Evolutionary conservation across 30 jellyfish, hydroid and myxozoan species (phyloP).

Genomic region (Aurelia coerulea): DNA sequence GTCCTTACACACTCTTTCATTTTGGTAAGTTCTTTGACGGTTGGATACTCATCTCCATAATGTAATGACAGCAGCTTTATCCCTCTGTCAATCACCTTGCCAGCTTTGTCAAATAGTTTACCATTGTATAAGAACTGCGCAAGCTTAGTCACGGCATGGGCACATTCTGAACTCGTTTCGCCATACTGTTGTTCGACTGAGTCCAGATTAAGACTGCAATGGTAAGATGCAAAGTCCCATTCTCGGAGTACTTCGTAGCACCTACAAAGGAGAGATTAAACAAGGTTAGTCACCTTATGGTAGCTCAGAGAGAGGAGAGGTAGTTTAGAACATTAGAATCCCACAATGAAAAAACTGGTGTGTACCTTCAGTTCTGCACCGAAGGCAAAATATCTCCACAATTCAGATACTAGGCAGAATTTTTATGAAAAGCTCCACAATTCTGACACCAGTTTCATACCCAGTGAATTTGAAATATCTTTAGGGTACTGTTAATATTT

Average conservation of each 20-base stretch:
- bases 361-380: too few species aligned
- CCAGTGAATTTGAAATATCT: too few species aligned
- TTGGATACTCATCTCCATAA: slow-evolving; percentile 61
- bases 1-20: slow-evolving; percentile 66
- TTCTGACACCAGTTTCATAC: too few species aligned
- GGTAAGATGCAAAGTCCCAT: slow-evolving; percentile 77
- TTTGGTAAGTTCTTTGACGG: slow-evolving; percentile 43
- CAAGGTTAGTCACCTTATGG: too few species aligned
- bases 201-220: slow-evolving; percentile 72
- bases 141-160: slow-evolving; percentile 46
- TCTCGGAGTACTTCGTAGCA: slow-evolving; percentile 79
- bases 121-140: slow-evolving; percentile 69
- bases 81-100: slow-evolving; percentile 66
- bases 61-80: slow-evolving; percentile 62
- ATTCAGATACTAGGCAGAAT: too few species aligned
- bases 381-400: too few species aligned
- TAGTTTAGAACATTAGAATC: too few species aligned
- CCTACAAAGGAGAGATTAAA: slow-evolving; percentile 3
- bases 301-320: too few species aligned
- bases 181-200: slow-evolving; percentile 73
- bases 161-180: slow-evolving; percentile 64
- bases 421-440: too few species aligned
- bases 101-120: slow-evolving; percentile 51
- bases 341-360: too few species aligned
- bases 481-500: too few species aligned